Evolutionary conservation across 2,888 invertebrate genomes (phyloP).

Genomic region (Lithodes maja): DNA sequence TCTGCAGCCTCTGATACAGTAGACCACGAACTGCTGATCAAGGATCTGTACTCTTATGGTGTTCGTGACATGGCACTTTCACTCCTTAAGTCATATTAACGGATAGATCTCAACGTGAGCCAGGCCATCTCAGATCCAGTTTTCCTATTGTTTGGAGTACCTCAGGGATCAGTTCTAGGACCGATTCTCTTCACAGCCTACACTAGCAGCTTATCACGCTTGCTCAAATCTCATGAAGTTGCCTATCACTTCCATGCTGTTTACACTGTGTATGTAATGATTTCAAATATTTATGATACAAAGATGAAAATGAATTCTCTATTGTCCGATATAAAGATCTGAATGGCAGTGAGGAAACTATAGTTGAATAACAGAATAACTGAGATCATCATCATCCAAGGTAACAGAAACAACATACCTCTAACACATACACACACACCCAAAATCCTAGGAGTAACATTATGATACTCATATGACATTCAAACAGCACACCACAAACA

Average conservation of each 20-base stretch:
- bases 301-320: no score
- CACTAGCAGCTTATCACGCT: background rate
- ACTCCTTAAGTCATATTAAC: no score
- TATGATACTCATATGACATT: no score
- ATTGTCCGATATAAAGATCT: background rate
- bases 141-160: background rate
- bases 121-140: background rate
- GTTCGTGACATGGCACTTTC: no score
- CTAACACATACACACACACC: no score
- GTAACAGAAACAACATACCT: background rate
- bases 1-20: no score
- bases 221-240: background rate
- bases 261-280: no score
- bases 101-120: background rate
- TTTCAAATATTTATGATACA: no score
- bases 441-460: no score
- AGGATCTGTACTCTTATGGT: no score
- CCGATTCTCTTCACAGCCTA: background rate
- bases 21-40: no score
- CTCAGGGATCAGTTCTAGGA: background rate
- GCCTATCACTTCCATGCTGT: background rate
- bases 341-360: background rate
- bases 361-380: background rate
- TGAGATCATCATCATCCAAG: background rate
- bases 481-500: no score